These are phyloP conservation scores for Adoxophyes honmai DNA, from an alignment of 1,140 invertebrate species.

Conservation along the genomic window DNA sequence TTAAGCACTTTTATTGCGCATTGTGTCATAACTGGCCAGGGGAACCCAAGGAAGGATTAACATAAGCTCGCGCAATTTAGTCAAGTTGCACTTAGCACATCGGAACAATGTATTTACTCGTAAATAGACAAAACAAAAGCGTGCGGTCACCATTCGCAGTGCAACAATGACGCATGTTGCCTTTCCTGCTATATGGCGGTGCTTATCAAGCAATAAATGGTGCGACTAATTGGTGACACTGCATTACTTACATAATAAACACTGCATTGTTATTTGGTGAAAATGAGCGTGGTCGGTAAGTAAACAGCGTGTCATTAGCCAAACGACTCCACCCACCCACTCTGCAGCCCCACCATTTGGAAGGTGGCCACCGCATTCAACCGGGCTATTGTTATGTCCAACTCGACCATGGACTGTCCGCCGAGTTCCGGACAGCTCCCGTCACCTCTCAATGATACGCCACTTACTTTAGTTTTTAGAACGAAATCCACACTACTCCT, in stretches of 20 bases:
- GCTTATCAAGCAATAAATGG: background rate
- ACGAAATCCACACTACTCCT: background rate
- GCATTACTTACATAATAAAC: background rate
- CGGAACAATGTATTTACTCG: background rate
- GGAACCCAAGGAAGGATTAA: constrained; percentile 1
- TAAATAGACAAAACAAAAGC: constrained; percentile 36
- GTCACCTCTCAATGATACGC: constrained; percentile 6
- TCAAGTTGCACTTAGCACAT: background rate
- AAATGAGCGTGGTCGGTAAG: constrained; percentile 10
- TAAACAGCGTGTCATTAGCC: constrained; percentile 16
- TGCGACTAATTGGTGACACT: background rate
- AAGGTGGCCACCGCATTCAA: constrained; percentile 12
- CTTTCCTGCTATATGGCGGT: no score
- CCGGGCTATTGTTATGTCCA: constrained; percentile 1
- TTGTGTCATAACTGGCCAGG: constrained; percentile 6
- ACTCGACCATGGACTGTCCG: background rate
- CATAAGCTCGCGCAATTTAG: background rate
- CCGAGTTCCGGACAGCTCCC: constrained; percentile 1
- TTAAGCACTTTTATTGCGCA: constrained; percentile 7
- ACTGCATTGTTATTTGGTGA: constrained; percentile 10
- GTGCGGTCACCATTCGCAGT: constrained; percentile 31
- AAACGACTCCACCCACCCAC: constrained; percentile 14
- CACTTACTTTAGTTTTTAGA: background rate
- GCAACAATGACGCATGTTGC: constrained; percentile 20
- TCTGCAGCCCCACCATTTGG: constrained; percentile 2